These are phyloP conservation scores for Augochlora pura DNA, from an alignment of 1,140 invertebrate species.

Conservation along the genomic window DNA sequence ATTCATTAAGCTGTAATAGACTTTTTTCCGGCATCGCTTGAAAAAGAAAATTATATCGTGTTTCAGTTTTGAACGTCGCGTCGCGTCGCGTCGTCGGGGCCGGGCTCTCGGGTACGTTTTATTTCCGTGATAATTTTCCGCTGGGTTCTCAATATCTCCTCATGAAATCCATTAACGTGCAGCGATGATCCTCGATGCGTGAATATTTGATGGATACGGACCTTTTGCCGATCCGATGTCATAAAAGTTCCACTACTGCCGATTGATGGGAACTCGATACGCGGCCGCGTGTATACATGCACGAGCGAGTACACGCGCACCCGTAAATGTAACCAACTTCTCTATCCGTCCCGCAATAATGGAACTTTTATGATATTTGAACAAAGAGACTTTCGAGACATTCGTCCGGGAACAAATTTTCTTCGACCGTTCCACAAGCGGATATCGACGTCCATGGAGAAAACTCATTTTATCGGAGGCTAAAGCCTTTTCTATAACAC, in stretches of 20 bases:
- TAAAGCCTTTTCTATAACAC: background rate
- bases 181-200: background rate
- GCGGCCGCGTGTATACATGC: too few relatives aligned
- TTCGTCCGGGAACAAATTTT: constrained; percentile 2
- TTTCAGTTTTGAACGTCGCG: background rate
- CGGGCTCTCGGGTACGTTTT: too few relatives aligned
- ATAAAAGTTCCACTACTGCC: background rate
- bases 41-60: too few relatives aligned
- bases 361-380: constrained; percentile 26
- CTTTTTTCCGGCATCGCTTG: too few relatives aligned
- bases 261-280: background rate
- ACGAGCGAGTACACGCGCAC: background rate
- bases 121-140: background rate
- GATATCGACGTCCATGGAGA: background rate
- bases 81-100: too few relatives aligned
- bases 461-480: constrained; percentile 18
- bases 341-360: background rate
- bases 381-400: constrained; percentile 17
- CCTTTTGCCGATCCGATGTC: background rate
- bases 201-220: background rate
- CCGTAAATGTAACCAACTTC: constrained; percentile 3
- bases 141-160: background rate
- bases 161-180: background rate
- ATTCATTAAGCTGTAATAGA: too few relatives aligned
- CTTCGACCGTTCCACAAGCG: constrained; percentile 19